Percentiles rank a stretch among this genome's conserved stretches.
phyloP scores from a whole-genome alignment of 2,797 vertebrate species.

The Cynodonichthys magdalenae region DNA sequence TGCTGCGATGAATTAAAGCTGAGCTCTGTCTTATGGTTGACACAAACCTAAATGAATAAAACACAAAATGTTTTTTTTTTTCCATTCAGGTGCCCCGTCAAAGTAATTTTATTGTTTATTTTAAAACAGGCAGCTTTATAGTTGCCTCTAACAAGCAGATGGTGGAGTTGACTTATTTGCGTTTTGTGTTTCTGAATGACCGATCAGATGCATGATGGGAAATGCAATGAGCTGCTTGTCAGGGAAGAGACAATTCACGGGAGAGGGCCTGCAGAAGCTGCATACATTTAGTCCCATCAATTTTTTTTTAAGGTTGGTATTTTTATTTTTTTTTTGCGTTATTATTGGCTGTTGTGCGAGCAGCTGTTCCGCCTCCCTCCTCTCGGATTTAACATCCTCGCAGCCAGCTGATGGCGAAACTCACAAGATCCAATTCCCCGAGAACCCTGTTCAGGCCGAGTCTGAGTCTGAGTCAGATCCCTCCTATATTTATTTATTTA shows the following conservation, averaged over 20 bases:
- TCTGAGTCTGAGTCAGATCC: conserved; percentile 9
- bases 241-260: conserved; percentile 91
- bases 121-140: conserved; percentile 97
- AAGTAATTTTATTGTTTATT: conserved; percentile 99
- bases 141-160: conserved; percentile 99
- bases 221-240: conserved; percentile 99
- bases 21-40: conserved; percentile 93
- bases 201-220: conserved; percentile 99
- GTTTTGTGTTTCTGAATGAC: conserved; percentile 99
- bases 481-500: conserved; percentile 52
- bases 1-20: conserved; percentile 99
- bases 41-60: conserved; percentile 92
- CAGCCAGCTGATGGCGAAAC: conserved; percentile 74
- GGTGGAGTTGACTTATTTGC: conserved; percentile 99
- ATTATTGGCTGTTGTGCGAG: conserved; percentile 85
- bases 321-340: conserved; percentile 63
- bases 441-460: conserved; percentile 71
- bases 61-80: conserved; percentile 98
- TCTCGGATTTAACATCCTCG: conserved; percentile 81
- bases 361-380: conserved; percentile 84
- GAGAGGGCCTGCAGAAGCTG: conserved; percentile 84
- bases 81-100: conserved; percentile 95
- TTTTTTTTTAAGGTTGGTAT: conserved; percentile 75
- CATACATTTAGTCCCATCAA: conserved; percentile 71
- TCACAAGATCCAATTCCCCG: conserved; percentile 76